Base-by-base conservation (phyloP, 2,888 invertebrate genomes). In the Dendrolimus pini region DNA sequence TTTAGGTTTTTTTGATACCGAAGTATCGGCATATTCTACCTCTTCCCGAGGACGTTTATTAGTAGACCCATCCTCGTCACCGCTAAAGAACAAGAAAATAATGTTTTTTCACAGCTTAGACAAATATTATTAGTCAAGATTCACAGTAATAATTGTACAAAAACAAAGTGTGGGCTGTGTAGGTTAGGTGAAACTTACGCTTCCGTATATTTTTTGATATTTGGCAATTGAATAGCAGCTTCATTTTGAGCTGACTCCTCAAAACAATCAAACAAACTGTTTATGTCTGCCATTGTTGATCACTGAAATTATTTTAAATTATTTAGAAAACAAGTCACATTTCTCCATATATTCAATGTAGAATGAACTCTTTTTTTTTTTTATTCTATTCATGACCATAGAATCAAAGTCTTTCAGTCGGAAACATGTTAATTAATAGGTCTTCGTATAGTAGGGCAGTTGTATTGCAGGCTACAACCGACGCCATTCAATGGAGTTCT, bases 181-280 rank as follows among this genome's bases (percentile, higher is more conserved):
- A 83, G 81, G 83, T 83, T 81, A 77, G 60, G 58, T 53, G 18
- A 9, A 58, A 81, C 88, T 76, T 75, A 89, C 89, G 66, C 47
- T 41, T 69, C 65, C 41, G 71, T 66, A 56, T 69, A 68, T 10
- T 70, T 71, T 61, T 76, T 71, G 30, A 82, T 61, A 54, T 78
- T 80, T 47, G 84, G 82, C 57, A 80, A 73, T 62, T 83, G 80
- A 52, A 80, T 66, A 42, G 80, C 64, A 41, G 76, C 65, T 64
- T 78, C 78, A 65, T 74, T 82, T 41, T 75, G 64, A 8, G 72
- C 61, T 7, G 74, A 60, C 54, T 88, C 83, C 52, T 87, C 87
- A 66, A 90, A 89, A 72, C 89, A 89, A 73, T 86, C 85, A 69
- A 90, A 90, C 68, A 90, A 72, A 71, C 66, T 78, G 62, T 80